Evolutionary conservation across 2,888 invertebrate species (phyloP).

Genomic region (Drosophila testacea): DNA sequence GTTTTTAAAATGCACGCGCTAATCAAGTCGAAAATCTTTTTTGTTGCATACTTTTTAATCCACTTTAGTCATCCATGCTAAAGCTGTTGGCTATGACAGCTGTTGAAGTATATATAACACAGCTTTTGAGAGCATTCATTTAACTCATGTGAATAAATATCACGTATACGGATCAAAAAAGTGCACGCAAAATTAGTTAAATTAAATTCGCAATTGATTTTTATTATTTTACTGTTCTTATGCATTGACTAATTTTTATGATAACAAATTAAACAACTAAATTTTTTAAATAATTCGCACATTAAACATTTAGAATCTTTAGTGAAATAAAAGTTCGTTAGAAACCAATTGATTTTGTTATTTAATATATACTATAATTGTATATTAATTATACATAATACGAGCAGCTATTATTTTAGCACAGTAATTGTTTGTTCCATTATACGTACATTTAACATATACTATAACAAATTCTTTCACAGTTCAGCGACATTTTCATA

Average conservation of each 20-base stretch:
- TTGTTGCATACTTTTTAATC: conserved; percentile 6
- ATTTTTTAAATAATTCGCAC: conserved; percentile 28
- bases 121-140: not conserved
- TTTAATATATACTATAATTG: conserved; percentile 12
- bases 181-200: not conserved
- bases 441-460: conserved; percentile 72
- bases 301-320: conserved; percentile 37
- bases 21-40: too few relatives aligned
- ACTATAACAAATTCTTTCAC: conserved; percentile 72
- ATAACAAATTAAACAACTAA: conserved; percentile 52
- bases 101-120: not conserved
- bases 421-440: conserved; percentile 45
- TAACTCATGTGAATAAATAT: too few relatives aligned
- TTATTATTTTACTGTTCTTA: conserved; percentile 41
- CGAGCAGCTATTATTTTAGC: conserved; percentile 47
- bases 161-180: not conserved
- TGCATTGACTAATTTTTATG: conserved; percentile 36
- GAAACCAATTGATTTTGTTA: conserved; percentile 40
- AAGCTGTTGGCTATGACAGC: not conserved
- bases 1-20: too few relatives aligned
- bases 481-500: conserved; percentile 68
- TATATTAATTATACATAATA: conserved; percentile 34
- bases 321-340: conserved; percentile 25
- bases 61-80: not conserved
- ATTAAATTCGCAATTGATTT: conserved; percentile 34